Base-by-base conservation (phyloP, 1,140 invertebrate species). In the Trichogramma pretiosum region DNA sequence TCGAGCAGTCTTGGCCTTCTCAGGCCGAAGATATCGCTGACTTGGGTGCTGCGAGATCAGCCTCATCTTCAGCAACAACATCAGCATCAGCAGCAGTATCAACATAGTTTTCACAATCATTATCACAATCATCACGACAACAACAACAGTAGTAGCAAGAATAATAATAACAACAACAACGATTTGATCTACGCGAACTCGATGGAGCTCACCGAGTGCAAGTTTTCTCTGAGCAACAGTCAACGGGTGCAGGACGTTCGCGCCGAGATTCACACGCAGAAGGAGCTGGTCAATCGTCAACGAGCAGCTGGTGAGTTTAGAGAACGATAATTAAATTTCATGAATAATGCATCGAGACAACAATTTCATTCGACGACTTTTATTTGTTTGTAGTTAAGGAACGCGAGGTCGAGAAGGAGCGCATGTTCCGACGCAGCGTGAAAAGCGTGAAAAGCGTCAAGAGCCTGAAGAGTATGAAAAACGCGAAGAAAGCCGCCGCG, bases 11-110 rank as follows among this genome's bases (percentile, higher is more conserved):
- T 45, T 16, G 26, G 39, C 26, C 61, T 74, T 37, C 74, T 77
- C 54, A 75, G 79, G 54, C 81, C 81, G 44, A 82, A 81, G 63
- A 79, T 83, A 61, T 82, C 80, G 32, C 64, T 83, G 32, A 82
- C 81, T 13, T 83, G 81, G 81, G 79, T 82, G 39, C 63, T 83
- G 8, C 74, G 78, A 49, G 77, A 79, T 38, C 77, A 80, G 42
- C 61, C 74, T 14, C 19, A 34, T 16, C 34, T 28, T 24, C 50
- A 49, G 4, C 39, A 39, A 11, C 35, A 40, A 26, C 37, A 53
- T 11, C 41, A 51, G 30, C 26, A 50, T 14, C 51, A 56, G 11
- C 19, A 39, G 17, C 45, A 39, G n/a, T 18, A 32, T 13, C 24
- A 46, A 5, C 40, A 53, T 10, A 37, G 5, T 5, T 52, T 30